These are phyloP conservation scores for Cantharis rustica DNA, from an alignment of 2,888 invertebrate genomes.

Conservation along the genomic window DNA sequence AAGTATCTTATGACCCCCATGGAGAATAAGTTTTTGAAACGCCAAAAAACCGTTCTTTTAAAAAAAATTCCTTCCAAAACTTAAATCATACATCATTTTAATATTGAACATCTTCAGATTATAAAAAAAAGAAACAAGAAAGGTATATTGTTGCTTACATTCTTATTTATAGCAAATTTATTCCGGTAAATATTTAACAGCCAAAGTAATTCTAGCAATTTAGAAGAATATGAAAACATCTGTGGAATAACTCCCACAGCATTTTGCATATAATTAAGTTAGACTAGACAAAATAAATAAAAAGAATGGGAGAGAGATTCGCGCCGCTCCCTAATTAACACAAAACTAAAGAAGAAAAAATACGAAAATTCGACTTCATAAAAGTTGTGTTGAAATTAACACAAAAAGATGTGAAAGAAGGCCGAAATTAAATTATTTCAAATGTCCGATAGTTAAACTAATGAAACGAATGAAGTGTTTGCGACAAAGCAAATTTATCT, in stretches of 20 bases:
- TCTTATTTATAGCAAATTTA: slow-evolving; percentile 25
- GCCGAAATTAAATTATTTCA: not conserved
- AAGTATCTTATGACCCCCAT: slow-evolving; percentile 11
- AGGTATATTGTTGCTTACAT: not conserved
- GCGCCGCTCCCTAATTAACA: slow-evolving; percentile 22
- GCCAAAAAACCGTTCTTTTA: not conserved
- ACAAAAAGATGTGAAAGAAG: not conserved
- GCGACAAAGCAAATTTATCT: not conserved
- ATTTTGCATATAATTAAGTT: slow-evolving; percentile 23
- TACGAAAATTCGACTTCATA: not conserved
- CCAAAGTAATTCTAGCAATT: not conserved
- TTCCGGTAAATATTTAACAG: slow-evolving; percentile 11
- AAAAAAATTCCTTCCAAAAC: slow-evolving; percentile 6
- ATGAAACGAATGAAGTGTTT: not conserved
- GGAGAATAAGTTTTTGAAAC: slow-evolving; percentile 2
- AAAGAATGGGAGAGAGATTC: slow-evolving; percentile 5
- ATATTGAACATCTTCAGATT: slow-evolving; percentile 6
- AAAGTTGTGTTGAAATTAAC: not conserved
- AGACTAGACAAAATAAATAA: slow-evolving; percentile 27
- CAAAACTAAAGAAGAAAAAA: not conserved
- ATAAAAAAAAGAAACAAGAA: slow-evolving; percentile 1
- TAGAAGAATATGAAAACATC: slow-evolving; percentile 2
- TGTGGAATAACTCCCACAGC: slow-evolving; percentile 13
- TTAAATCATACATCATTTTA: slow-evolving; percentile 19
- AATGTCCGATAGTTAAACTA: not conserved